phyloP scores from a whole-genome alignment of 1,140 invertebrate species.

The Rhopalosiphum maidis region DNA sequence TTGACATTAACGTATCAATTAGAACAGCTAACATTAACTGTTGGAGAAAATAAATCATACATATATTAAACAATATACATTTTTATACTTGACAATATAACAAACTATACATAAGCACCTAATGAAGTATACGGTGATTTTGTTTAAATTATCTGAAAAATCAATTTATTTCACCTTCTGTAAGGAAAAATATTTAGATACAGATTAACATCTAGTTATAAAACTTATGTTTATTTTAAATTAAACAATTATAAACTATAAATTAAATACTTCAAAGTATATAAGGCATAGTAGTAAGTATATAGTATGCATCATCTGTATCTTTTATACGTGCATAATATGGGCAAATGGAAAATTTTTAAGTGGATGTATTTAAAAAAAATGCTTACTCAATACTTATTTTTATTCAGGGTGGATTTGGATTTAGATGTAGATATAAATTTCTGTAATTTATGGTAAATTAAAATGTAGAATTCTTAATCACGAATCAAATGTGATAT shows the following conservation, averaged over 20 bases:
- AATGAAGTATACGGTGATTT: background rate
- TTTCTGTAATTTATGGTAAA: background rate
- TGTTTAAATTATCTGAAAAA: background rate
- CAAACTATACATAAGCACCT: background rate
- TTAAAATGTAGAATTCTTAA: conserved; percentile 4
- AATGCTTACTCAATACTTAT: too few species aligned
- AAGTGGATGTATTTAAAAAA: too few species aligned
- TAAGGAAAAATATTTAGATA: background rate
- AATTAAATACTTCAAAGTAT: too few species aligned
- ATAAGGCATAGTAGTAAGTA: too few species aligned
- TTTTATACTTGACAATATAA: background rate
- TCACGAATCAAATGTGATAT: background rate
- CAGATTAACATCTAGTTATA: background rate
- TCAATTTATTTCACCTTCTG: background rate
- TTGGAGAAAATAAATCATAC: background rate
- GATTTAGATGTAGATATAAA: background rate
- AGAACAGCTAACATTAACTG: background rate
- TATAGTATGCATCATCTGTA: too few species aligned
- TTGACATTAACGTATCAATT: background rate
- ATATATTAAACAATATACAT: background rate
- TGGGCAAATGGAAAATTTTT: too few species aligned
- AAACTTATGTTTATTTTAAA: background rate
- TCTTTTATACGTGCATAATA: too few species aligned
- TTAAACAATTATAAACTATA: background rate
- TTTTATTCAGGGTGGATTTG: background rate